Conservation (phyloP, 2,113 vertebrate genomes). For the Solenodon paradoxus region DNA sequence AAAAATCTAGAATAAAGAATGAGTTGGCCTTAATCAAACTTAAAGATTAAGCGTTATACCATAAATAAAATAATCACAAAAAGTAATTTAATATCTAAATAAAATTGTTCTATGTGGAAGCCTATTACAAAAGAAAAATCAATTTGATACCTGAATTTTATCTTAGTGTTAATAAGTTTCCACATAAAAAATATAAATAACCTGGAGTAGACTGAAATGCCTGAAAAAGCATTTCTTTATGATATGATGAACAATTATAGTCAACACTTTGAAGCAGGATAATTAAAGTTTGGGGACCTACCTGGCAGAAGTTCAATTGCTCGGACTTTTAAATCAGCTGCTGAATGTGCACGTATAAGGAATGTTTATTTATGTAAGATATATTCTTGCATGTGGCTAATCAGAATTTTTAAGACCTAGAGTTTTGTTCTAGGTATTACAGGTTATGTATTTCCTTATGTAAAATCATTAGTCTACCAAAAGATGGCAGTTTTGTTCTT, state of each 20-base stretch:
- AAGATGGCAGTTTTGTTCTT: slow-evolving; percentile 75
- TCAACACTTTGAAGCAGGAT: not conserved
- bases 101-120: not conserved
- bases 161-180: slow-evolving; percentile 15
- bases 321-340: not conserved
- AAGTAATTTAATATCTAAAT: not conserved
- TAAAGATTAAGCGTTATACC: not conserved
- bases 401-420: not conserved
- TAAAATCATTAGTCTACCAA: slow-evolving; percentile 62
- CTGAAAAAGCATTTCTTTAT: not conserved
- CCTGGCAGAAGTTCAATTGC: not conserved
- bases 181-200: not conserved
- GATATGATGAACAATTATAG: not conserved
- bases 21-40: not conserved
- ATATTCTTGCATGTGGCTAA: not conserved
- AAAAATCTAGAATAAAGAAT: not conserved
- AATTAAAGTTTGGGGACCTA: not conserved
- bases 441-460: not conserved
- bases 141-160: not conserved
- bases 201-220: not conserved
- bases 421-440: not conserved
- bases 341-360: not conserved
- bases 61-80: slow-evolving; percentile 1
- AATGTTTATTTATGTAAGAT: not conserved
- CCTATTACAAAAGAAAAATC: not conserved